Percentiles rank a stretch among this genome's conserved stretches.
phyloP scores from a whole-genome alignment of 2,113 vertebrate species.

The Erinaceus europaeus region DNA sequence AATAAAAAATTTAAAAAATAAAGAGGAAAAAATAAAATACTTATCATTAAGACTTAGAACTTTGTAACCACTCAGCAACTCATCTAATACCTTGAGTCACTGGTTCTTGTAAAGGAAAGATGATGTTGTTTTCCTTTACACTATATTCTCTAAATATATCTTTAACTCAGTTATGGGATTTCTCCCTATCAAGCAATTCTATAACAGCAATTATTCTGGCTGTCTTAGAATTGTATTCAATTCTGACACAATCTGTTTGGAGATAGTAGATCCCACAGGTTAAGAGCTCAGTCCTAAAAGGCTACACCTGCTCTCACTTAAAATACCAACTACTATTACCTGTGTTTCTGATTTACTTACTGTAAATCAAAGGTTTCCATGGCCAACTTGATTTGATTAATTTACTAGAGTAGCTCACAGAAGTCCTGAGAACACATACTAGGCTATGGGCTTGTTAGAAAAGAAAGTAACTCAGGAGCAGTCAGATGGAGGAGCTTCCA shows the following conservation, averaged over 20 bases:
- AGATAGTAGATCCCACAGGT: not conserved
- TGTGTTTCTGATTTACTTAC: not conserved
- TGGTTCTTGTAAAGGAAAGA: not conserved
- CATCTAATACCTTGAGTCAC: not conserved
- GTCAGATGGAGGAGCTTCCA: too few species aligned
- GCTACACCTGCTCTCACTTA: rapidly evolving
- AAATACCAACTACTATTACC: not conserved
- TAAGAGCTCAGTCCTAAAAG: too few species aligned
- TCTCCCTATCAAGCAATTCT: not conserved
- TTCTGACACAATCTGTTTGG: not conserved
- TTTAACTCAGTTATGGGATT: not conserved
- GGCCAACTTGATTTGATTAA: not conserved
- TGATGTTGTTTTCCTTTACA: not conserved
- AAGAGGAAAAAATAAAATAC: too few species aligned
- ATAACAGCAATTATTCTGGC: not conserved
- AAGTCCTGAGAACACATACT: not conserved
- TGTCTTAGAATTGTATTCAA: not conserved
- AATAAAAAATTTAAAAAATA: too few species aligned
- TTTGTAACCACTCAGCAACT: not conserved
- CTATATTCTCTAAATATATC: not conserved
- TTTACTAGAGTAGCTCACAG: not conserved
- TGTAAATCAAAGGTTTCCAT: not conserved
- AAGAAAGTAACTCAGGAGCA: not conserved
- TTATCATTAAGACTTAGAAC: not conserved
- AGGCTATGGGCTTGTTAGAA: not conserved